Base-by-base conservation (phyloP, 2,888 invertebrate species). In the Craniophora ligustri region DNA sequence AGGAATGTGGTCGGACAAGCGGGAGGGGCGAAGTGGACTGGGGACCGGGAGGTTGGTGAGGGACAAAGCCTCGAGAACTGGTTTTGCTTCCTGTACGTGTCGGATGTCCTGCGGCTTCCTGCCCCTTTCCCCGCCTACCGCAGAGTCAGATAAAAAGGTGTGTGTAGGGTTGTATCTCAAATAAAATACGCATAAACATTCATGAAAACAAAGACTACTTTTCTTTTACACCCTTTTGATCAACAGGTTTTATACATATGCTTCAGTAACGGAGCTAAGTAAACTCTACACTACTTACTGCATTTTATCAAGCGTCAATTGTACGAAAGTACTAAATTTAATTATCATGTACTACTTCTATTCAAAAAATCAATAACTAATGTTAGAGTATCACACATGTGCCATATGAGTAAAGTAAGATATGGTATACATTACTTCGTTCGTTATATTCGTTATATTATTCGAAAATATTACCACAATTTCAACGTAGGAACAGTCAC, bases 91-190 rank as follows among this genome's bases (percentile, higher is more conserved):
- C 93, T 93, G 93, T 93, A 90, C 91, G 93, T 92, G 92, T 93
- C 93, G 93, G 93, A 93, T 93, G 93, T 93, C 93, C 93, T 92
- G 92, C 92, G 93, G 93, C 93, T 93, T 92, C 92, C 92, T 92
- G 90, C 89, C 89, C 86, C 87, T 80, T 80, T 81, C 82, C 85
- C 82, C 78, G 75, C 76, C 67, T 69, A 70, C 72, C 71, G 69
- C 80, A 75, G 79, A 78, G 76, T 82, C 81, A 81, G 82, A 85
- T 84, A 85, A 85, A 84, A 79, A 79, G 67, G 34, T 55, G 51
- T 34, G 51, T 61, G 32, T 75, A 89, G 89, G 89, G 89, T 56
- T 88, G 86, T 50, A 32, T 45, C 61, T 40, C 23, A 58, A 56
- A 49, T 49, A 47, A 61, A 67, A 51, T 51, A 54, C 26, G 26